phyloP scores from a whole-genome alignment of 2,113 vertebrate species.

The Poeciliopsis retropinna region DNA sequence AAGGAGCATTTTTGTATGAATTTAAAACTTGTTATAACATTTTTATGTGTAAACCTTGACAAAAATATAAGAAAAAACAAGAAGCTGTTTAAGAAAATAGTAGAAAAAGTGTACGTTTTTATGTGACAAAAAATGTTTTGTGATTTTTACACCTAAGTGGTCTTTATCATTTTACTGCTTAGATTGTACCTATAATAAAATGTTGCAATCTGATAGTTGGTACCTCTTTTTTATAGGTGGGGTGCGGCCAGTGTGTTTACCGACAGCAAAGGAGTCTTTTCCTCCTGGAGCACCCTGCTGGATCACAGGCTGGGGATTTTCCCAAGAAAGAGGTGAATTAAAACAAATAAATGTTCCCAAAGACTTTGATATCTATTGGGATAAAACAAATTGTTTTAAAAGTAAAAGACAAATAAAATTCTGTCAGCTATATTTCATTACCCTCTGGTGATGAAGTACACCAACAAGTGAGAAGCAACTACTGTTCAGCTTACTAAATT shows the following conservation, averaged over 20 bases:
- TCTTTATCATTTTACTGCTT: constrained; percentile 18
- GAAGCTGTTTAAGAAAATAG: neutral
- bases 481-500: neutral
- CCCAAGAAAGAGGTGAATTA: constrained; percentile 72
- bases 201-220: neutral
- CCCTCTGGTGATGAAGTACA: neutral
- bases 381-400: neutral
- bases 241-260: constrained; percentile 79
- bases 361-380: too few species aligned
- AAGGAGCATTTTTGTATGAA: neutral
- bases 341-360: neutral
- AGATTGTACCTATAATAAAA: neutral
- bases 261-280: constrained; percentile 67
- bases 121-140: neutral
- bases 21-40: neutral
- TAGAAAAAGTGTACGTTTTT: neutral
- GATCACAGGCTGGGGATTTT: constrained; percentile 82
- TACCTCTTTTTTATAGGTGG: constrained; percentile 54
- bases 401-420: neutral
- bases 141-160: neutral
- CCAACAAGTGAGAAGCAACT: neutral
- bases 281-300: constrained; percentile 72
- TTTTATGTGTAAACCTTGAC: neutral
- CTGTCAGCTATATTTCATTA: neutral
- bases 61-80: rapidly evolving